Base-by-base conservation (phyloP, 1,140 invertebrate genomes). In the Gerris buenoi region DNA sequence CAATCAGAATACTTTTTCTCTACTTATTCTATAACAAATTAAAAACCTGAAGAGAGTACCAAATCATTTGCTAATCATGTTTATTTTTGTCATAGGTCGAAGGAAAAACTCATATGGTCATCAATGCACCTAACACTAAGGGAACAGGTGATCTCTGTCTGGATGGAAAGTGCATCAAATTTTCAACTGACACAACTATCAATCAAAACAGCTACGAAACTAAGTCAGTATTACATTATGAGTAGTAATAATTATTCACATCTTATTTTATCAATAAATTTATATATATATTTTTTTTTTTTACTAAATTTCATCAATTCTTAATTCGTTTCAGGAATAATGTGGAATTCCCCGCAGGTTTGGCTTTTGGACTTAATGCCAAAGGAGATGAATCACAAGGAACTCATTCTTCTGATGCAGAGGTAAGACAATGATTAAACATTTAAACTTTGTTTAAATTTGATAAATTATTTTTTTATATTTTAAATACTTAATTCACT, bases 111-210 rank as follows among this genome's bases (percentile, higher is more conserved):
- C 83, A 85, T 2, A 71, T 84, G 0, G 81, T 79, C 2, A 81
- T 87, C 66, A 77, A 79, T 0, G 78, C 83, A 0, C 76, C 79
- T 26, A 76, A 81, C 1, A 82, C 83, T 70, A 81, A 83, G 46
- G 79, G 82, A 0, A 82, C 83, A 25, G 67, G 84, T 0, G 84
- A 82, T 28, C 23, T 90, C 1, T 81, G 80, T 63, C 82, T 85
- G 10, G 82, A 89, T 73, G 85, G 82, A n/a, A 82, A 85, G 15
- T 82, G 87, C 72, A 84, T 84, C 15, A 83, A 74, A 60, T 25
- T 60, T 60, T 22, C 15, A 22, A 60, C 58, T 60, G 58, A 60
- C 22, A 22, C 58, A 25, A 10, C 33, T 46, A 46, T 46, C 18
- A 18, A 10, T 46, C 5, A 46, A 18, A 18, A 46, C 18, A 46